Base-by-base conservation (phyloP, 1,140 invertebrate genomes). In the Caligus rogercresseyi region DNA sequence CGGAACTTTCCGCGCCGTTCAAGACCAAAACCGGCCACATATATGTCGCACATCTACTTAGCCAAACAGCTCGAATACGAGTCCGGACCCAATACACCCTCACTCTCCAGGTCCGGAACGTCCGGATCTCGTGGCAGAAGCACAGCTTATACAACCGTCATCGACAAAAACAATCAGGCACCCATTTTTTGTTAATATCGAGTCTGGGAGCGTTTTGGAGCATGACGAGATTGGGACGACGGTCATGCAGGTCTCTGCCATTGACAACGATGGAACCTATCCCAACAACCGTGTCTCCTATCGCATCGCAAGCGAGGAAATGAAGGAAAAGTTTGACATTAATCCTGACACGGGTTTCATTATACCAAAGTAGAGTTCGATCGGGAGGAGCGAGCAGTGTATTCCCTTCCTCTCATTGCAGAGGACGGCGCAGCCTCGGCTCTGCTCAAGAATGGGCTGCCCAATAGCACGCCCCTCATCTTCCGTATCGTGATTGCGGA, bases 401-500 rank as follows among this genome's bases (percentile, higher is more conserved):
- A 89, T 69, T 84, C 84, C 67, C 81, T 93, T 0, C 87, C 83
- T 69, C 85, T 93, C 0, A 81, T 83, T 65, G 88, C 87, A 0
- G 82, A 78, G 0, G 89, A 93, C 71, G 89, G 87, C 71, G 85
- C 84, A 0, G 84, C 85, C 0, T 89, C 86, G 11, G 83, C 84
- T n/a, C 69, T 87, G 1, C 77, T 76, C 16, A 74, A 76, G 18
- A 77, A 79, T 25, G 82, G 81, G 0, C 79, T 80, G 67, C 83
- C 78, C 56, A 69, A 68, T 31, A 85, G 86, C 68, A 78, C 78
- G 51, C 57, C 65, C 57, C 52, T 74, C 79, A 80, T 67, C 59
- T 89, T 92, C 69, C 77, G 81, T 64, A 88, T 93, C 65, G 81
- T 84, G 69, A 91, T 95, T 54, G 85, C 84, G 11, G 91, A 95